phyloP scores from a whole-genome alignment of 1,140 invertebrate species.

The Phymorhynchus buccinoides region DNA sequence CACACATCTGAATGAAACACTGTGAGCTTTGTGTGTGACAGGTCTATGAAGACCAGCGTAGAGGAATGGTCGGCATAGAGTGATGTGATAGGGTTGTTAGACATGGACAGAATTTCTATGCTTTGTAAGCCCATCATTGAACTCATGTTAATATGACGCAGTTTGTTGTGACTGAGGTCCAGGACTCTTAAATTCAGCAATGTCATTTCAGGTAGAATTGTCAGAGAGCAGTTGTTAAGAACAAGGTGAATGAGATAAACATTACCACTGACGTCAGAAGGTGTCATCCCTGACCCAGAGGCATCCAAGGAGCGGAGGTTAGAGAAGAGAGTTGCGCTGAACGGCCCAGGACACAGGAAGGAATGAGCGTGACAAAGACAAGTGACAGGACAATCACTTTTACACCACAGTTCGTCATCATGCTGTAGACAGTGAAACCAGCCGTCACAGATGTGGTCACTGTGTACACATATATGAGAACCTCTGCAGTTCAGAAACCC shows the following conservation, averaged over 20 bases:
- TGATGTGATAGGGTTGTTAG: neutral
- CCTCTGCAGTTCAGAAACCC: slow-evolving; percentile 21
- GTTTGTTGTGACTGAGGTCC: neutral
- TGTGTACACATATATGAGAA: slow-evolving; percentile 22
- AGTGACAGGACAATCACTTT: slow-evolving; percentile 42
- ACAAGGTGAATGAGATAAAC: neutral
- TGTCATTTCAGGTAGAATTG: neutral
- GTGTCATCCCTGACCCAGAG: neutral
- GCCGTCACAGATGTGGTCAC: slow-evolving; percentile 20
- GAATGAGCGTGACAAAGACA: slow-evolving; percentile 29
- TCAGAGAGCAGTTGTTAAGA: neutral
- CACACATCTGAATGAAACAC: too few relatives aligned
- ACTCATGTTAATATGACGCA: too few relatives aligned
- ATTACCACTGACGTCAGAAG: neutral
- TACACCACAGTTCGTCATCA: slow-evolving; percentile 39
- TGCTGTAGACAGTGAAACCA: slow-evolving; percentile 31
- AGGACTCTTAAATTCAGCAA: slow-evolving; percentile 33
- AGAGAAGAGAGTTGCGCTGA: neutral
- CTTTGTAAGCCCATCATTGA: too few relatives aligned
- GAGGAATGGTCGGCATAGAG: too few relatives aligned
- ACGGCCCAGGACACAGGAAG: neutral
- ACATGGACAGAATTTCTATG: slow-evolving; percentile 21
- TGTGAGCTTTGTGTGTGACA: too few relatives aligned
- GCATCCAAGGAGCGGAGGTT: neutral
- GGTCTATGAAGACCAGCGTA: too few relatives aligned